Evolutionary conservation across 2,888 invertebrate genomes (phyloP).

Genomic region (Agrochola litura): DNA sequence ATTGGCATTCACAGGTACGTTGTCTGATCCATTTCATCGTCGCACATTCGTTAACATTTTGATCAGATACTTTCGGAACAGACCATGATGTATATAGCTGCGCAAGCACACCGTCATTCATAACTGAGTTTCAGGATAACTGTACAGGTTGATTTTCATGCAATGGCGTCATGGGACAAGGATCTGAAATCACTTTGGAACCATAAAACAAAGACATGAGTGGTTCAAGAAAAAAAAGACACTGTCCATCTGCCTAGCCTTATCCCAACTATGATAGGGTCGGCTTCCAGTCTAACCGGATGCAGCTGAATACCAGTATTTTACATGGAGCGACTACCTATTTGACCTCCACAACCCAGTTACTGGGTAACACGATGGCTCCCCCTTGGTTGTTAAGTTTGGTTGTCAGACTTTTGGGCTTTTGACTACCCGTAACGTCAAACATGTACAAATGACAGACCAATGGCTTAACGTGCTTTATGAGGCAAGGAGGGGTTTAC

Average conservation of each 20-base stretch:
- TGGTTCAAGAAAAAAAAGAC: background rate
- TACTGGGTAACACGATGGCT: too few species aligned
- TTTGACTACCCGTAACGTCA: too few species aligned
- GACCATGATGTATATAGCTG: background rate
- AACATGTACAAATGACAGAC: too few species aligned
- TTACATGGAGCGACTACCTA: background rate
- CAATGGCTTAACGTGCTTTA: too few species aligned
- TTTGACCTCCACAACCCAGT: background rate
- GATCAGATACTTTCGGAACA: background rate
- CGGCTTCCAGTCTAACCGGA: background rate
- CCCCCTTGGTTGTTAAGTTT: too few species aligned
- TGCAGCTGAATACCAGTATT: background rate
- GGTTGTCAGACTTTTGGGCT: too few species aligned
- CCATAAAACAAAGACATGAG: background rate
- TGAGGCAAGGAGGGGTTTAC: background rate
- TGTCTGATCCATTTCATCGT: background rate
- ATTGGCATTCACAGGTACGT: background rate
- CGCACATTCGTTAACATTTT: background rate
- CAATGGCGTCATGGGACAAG: background rate
- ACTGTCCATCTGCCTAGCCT: too few species aligned
- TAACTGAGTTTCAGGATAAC: background rate
- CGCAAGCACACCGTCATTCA: background rate
- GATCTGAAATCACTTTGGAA: background rate
- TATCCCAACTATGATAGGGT: background rate
- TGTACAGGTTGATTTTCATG: background rate